Base-by-base conservation (phyloP, 2,797 vertebrate genomes). In the Thaleichthys pacificus region DNA sequence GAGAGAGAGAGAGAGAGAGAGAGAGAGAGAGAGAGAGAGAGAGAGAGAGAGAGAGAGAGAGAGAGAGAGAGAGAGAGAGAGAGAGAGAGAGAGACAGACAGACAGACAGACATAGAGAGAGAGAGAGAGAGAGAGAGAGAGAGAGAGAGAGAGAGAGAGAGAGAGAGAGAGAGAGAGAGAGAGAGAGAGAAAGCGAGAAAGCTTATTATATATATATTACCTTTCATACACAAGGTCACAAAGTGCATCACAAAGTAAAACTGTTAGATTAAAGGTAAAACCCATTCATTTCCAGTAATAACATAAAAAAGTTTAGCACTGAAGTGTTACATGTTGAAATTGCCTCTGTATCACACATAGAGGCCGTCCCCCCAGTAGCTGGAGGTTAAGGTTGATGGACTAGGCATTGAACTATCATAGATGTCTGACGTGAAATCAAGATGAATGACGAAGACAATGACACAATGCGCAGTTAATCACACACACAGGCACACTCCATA, bases 1-100 rank as follows among this genome's bases (percentile, higher is more conserved):
- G 32, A 70, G 61, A 78, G 9, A 66, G 11, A 70, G 28, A n/a
- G 38, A 19, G 6, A 61, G 19, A 72, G 61, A 78, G 76, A 75
- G 17, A 21, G 2, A 32, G 7, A 26, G 38, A 71, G 42, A 38
- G 56, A 73, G n/a, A 68, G 8, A 68, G 24, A 57, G 15, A 68
- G 47, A 56, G 22, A 30, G 14, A 54, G 66, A 54, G 22, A 19
- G 22, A 67, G 24, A 67, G 15, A 67, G 66, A 67, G 21, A 49
- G 21, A 24, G 9, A 66, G 11, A 70, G 28, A n/a, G 42, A 19
- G 6, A 61, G 19, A 72, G 61, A 78, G 76, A 75, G 17, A 21
- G 2, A 32, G 7, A 26, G 38, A 71, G 42, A 38, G 38, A 73
- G n/a, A 68, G 3, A n/a, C n/a, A n/a, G n/a, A n/a, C n/a, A n/a